Evolutionary conservation across 2,888 invertebrate species (phyloP).

Genomic region (Acleris emargana): DNA sequence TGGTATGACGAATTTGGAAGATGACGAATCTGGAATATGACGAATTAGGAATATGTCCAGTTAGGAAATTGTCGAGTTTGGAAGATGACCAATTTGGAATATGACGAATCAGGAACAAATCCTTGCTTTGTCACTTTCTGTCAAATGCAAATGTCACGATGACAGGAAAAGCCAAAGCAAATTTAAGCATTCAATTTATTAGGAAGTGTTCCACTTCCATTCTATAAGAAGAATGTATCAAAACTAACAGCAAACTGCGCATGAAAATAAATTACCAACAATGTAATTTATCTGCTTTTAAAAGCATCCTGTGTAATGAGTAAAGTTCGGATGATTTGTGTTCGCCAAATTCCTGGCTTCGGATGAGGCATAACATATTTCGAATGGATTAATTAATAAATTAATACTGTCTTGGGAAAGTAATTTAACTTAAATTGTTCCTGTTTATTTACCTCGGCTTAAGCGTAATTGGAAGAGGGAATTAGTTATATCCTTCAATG

Average conservation of each 20-base stretch:
- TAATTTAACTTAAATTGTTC: conserved; percentile 29
- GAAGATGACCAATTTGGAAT: too few species aligned
- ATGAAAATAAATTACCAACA: conserved; percentile 12
- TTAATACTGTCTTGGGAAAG: conserved; percentile 16
- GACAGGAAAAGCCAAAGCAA: too few species aligned
- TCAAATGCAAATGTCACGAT: too few species aligned
- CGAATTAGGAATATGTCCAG: too few species aligned
- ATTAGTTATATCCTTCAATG: conserved; percentile 15
- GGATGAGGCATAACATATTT: conserved; percentile 21
- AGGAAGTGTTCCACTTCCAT: too few species aligned
- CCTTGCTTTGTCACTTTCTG: too few species aligned
- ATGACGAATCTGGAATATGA: too few species aligned
- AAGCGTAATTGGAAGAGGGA: conserved; percentile 12
- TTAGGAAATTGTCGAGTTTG: too few species aligned
- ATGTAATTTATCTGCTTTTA: conserved; percentile 14
- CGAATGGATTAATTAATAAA: conserved; percentile 27
- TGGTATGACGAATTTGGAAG: too few species aligned
- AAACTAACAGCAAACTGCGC: conserved; percentile 4
- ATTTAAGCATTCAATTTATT: too few species aligned
- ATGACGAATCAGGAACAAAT: too few species aligned
- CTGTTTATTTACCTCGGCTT: conserved; percentile 24
- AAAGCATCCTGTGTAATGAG: conserved; percentile 4
- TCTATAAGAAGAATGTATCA: too few species aligned
- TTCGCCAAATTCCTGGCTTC: conserved; percentile 16
- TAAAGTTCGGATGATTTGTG: conserved; percentile 26